Base-by-base conservation (phyloP, 2,888 invertebrate genomes). In the Dioctria rufipes region DNA sequence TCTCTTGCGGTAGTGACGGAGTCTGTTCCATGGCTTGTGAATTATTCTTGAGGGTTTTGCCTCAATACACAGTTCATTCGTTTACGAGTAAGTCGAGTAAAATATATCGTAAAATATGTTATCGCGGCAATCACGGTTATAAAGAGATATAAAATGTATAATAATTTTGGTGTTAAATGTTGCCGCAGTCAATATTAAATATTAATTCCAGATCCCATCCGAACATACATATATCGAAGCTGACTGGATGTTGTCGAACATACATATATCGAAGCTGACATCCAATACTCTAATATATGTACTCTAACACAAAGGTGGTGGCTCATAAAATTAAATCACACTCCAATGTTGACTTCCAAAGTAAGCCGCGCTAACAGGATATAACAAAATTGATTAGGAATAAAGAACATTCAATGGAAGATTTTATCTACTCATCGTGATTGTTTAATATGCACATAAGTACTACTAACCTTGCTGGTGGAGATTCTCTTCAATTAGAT, bases 321-420 rank as follows among this genome's bases (percentile, higher is more conserved):
- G 67, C 46, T 46, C 13, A 67, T 67, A 67, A 67, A 67, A 42
- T 67, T 42, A 67, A 67, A 67, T 67, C 42, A 67, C 67, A 43
- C 25, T 46, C 6, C 5, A 25, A 43, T 67, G 67, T 46, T 67
- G 67, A 67, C 46, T 67, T 67, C 46, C 46, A 67, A 67, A 67
- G 43, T 67, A 46, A 46, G 43, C 46, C 67, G 67, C 13, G 8
- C 2, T 67, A 46, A 42, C 67, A 67, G 66, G 67, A 6, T 46
- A 46, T 46, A 46, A 5, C 2, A 1, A 46, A 67, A 67, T 43
- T 65, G 65, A 65, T 65, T 65, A 65, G 65, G 40, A 65, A 65
- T 65, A 42, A 65, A 65, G 25, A 25, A 25, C 1, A 25, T 1
- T 25, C 2, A 25, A 25, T 2, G 25, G 25, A 25, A 25, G 25